Conservation (phyloP, 2,113 vertebrate genomes). For the Sebastes schlegelii region DNA sequence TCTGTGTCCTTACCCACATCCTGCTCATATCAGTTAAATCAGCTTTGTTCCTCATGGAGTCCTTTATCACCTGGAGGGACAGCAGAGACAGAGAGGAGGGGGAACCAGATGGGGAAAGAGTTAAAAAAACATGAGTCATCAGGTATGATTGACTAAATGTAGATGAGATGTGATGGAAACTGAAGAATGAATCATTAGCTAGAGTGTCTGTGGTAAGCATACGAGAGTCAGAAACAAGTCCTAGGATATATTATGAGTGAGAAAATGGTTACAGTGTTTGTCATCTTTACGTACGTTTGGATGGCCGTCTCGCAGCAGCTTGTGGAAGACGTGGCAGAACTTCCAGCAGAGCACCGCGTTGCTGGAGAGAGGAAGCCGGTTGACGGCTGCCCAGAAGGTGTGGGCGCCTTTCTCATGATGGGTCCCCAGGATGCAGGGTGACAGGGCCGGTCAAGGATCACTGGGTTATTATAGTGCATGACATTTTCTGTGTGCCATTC, state of each 20-base stretch:
- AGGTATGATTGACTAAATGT: not conserved
- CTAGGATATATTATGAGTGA: not conserved
- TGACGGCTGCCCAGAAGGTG: constrained; percentile 96
- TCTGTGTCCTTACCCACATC: constrained; percentile 93
- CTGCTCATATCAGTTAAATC: constrained; percentile 98
- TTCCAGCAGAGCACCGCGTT: constrained; percentile 99
- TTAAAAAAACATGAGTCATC: not conserved
- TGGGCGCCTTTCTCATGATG: constrained; percentile 98
- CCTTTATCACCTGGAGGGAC: constrained; percentile 92
- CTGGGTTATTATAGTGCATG: not conserved
- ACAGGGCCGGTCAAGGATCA: constrained; percentile 85
- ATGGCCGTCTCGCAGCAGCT: constrained; percentile 96
- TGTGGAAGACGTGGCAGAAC: constrained; percentile 99
- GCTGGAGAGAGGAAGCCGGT: constrained; percentile 95
- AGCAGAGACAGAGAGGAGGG: not conserved
- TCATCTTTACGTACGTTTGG: constrained; percentile 87
- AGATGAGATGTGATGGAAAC: not conserved
- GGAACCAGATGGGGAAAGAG: not conserved
- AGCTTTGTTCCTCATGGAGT: constrained; percentile 94
- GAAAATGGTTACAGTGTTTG: not conserved
- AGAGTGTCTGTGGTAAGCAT: not conserved
- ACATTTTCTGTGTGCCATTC: not conserved
- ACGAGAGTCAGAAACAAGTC: not conserved
- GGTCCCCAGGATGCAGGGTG: constrained; percentile 97
- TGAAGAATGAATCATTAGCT: not conserved